Evolutionary conservation across 2,113 vertebrate genomes (phyloP).

Genomic region (Hemiprocne comata): DNA sequence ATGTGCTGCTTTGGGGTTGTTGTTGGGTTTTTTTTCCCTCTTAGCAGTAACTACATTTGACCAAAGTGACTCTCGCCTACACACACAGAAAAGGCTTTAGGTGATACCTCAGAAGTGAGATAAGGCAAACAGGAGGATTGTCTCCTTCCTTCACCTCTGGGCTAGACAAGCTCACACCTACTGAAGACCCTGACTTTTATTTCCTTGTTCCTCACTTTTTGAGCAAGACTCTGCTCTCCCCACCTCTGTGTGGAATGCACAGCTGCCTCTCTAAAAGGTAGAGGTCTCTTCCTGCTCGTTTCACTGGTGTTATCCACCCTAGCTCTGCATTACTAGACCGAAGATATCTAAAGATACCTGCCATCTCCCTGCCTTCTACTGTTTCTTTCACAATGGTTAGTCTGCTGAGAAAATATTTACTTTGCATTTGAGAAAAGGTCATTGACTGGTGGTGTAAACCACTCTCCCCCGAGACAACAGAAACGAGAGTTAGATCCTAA

Average conservation of each 20-base stretch:
- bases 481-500: not conserved
- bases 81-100: not conserved
- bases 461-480: not conserved
- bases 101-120: not conserved
- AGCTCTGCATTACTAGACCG: not conserved
- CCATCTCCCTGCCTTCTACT: not conserved
- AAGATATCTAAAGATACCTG: not conserved
- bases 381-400: not conserved
- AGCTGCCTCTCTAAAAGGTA: not conserved
- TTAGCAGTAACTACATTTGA: not conserved
- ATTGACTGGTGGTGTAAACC: not conserved
- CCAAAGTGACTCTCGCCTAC: not conserved
- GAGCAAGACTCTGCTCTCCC: not conserved
- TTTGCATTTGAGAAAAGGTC: constrained; percentile 44
- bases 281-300: not conserved
- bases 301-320: not conserved
- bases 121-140: not conserved
- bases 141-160: not conserved
- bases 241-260: not conserved
- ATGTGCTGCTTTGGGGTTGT: not conserved
- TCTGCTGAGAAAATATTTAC: constrained; percentile 36
- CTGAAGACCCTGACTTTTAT: not conserved
- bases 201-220: not conserved
- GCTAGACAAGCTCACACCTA: not conserved
- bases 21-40: not conserved